Evolutionary conservation across 1,140 invertebrate species (phyloP), one percentile per base, ranked within the genome.

Genomic region (Drosophila navojoa): DNA sequence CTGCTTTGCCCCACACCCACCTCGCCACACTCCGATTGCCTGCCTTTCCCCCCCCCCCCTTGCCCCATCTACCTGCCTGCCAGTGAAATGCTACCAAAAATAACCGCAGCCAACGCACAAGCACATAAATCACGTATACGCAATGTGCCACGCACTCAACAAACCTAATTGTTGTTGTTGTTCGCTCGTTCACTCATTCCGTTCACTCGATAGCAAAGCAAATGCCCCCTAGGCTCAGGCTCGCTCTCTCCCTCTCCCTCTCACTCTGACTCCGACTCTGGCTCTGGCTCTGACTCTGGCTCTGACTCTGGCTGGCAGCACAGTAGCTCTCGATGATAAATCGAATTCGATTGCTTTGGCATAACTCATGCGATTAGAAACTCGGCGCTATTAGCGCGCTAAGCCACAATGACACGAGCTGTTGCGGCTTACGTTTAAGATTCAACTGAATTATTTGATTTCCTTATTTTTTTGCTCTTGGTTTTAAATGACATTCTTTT

Each of bases 71-170:
- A 3, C n/a, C 9, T 22, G 4, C n/a, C 15, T 3, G 15, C 15
- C 15, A n/a, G 49, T 7, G 62, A 38, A 47, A 64, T 19, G 35
- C 61, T 7, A 44, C 66, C 61, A 58, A 71, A 71, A 64, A 29
- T 40, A 47, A 27, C 40, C 67, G 11, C 49, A 58, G 32, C 32
- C 19, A 53, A 16, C 42, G 10, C 47, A 27, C 19, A 50, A 32
- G 27, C 27, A 61, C 67, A 63, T 66, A 52, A 61, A 69, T 61
- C 66, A 73, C 44, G 57, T 61, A 61, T 73, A 71, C 54, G 54
- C 69, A 35, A 7, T 52, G 62, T 57, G 38, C 19, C 29, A 55
- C 60, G 52, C 68, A 57, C 27, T 55, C 44, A 32, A 16, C 35
- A 38, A 55, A 63, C 22, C 54, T 71, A 64, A 58, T 66, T 66